Evolutionary conservation across 2,888 invertebrate genomes (phyloP), one percentile per base, ranked within the genome.

Genomic region (Anaspis maculata): DNA sequence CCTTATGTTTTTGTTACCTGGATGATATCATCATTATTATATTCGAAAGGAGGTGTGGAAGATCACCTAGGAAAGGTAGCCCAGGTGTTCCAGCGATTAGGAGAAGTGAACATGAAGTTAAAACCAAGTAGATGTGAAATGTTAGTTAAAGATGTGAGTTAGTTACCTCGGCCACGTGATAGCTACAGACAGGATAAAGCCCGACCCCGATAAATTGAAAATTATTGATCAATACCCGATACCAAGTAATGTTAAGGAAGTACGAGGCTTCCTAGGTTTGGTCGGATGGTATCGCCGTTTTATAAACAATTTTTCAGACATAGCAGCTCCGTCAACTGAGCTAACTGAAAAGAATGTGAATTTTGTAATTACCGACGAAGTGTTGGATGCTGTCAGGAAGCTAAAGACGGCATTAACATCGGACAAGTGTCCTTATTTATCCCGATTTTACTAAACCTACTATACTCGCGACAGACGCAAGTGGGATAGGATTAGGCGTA

Each of bases 41-140:
- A 28, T 16, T 13, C 12, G 3, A n/a, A 3, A 9, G 27, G 28
- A 6, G 10, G 4, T 14, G 9, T 11, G n/a, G 4, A 6, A 27
- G 32, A 42, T 22, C 45, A 41, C 25, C 12, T 3, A 3, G 1
- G 10, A 15, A 15, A 16, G 2, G 2, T 28, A 14, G 6, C 10
- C 2, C 2, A 15, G 9, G 40, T 42, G 5, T 44, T 46, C 19
- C n/a, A 42, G 15, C 27, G 34, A 25, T 32, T 48, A 22, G 14
- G 27, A 34, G 13, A 32, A 10, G 24, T 37, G 2, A 45, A 46
- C 24, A 39, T 48, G 9, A 46, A 49, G 35, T 21, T 47, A 6
- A 39, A 45, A 30, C 28, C 41, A 12, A 42, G 42, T 27, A 45
- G 46, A 37, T 35, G 30, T n/a, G 32, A 42, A 15, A 47, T 45